These are phyloP conservation scores for Brenthis hecate DNA, from an alignment of 2,888 invertebrate species.

Conservation along the genomic window DNA sequence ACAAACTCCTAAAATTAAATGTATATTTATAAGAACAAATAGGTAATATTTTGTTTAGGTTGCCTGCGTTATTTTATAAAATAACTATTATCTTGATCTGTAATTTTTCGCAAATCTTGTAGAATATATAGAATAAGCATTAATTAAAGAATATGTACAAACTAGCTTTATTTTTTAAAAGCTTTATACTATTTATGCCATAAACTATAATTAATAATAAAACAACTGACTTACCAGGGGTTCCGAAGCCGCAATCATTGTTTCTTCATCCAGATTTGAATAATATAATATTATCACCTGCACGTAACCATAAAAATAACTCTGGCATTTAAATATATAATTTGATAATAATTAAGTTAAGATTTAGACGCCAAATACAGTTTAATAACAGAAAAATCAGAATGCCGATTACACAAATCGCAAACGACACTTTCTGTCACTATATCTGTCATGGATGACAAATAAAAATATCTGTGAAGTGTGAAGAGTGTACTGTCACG, in stretches of 20 bases:
- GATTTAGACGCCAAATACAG: not conserved
- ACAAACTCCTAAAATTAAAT: slow-evolving; percentile 87
- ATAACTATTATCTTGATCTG: too few relatives aligned
- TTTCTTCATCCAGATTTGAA: slow-evolving; percentile 94
- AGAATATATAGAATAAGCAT: too few relatives aligned
- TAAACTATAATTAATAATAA: slow-evolving; percentile 35
- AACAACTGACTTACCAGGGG: slow-evolving; percentile 85
- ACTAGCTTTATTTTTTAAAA: too few relatives aligned
- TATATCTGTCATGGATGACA: not conserved
- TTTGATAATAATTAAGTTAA: not conserved
- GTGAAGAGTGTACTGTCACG: not conserved
- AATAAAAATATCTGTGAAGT: too few relatives aligned
- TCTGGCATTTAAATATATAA: not conserved
- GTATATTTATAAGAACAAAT: not conserved
- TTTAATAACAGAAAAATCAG: not conserved
- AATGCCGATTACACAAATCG: not conserved
- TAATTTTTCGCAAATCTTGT: too few relatives aligned
- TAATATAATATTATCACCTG: slow-evolving; percentile 52
- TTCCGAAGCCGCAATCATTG: slow-evolving; percentile 95
- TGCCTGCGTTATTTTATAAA: too few relatives aligned
- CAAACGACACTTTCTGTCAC: slow-evolving; percentile 17
- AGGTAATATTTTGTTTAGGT: too few relatives aligned
- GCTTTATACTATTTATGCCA: not conserved
- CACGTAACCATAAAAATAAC: slow-evolving; percentile 47
- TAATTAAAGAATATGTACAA: too few relatives aligned